phyloP scores from a whole-genome alignment of 2,113 vertebrate species.

The Perccottus glenii region DNA sequence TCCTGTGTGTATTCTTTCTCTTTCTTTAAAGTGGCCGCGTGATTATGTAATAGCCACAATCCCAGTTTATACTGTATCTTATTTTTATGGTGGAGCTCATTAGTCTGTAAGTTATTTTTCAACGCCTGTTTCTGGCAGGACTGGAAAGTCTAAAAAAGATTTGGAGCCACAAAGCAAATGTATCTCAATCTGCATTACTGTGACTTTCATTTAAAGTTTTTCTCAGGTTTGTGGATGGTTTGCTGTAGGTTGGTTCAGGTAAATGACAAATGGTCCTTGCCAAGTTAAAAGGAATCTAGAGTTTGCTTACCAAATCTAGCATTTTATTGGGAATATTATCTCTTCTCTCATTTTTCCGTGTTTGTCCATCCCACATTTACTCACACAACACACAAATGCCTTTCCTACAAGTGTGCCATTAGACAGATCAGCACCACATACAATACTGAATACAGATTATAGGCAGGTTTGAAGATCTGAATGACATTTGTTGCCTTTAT shows the following conservation, averaged over 20 bases:
- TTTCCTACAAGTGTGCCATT: slow-evolving; percentile 10
- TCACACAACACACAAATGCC: background rate
- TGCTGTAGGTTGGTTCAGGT: slow-evolving; percentile 40
- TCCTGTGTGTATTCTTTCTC: slow-evolving; percentile 40
- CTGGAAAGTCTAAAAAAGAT: slow-evolving; percentile 2
- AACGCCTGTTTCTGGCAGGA: slow-evolving; percentile 6
- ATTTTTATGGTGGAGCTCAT: slow-evolving; percentile 4
- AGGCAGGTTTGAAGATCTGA: background rate
- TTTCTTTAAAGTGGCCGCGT: background rate
- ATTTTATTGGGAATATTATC: slow-evolving; percentile 72
- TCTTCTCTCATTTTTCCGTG: slow-evolving; percentile 46
- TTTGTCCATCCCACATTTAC: slow-evolving; percentile 10
- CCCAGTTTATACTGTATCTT: slow-evolving; percentile 12
- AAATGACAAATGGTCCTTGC: slow-evolving; percentile 40
- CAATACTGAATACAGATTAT: slow-evolving; percentile 30
- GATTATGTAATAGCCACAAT: slow-evolving; percentile 30
- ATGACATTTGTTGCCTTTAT: background rate
- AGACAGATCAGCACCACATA: slow-evolving; percentile 39
- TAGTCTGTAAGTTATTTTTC: slow-evolving; percentile 16
- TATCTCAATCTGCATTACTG: background rate
- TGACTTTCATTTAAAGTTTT: slow-evolving; percentile 16
- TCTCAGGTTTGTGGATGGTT: slow-evolving; percentile 7
- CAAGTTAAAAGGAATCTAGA: slow-evolving; percentile 69
- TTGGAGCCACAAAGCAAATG: slow-evolving; percentile 1
- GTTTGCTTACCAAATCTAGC: slow-evolving; percentile 77